Conservation (phyloP, 2,797 vertebrate species). For the Halcyon badia region DNA sequence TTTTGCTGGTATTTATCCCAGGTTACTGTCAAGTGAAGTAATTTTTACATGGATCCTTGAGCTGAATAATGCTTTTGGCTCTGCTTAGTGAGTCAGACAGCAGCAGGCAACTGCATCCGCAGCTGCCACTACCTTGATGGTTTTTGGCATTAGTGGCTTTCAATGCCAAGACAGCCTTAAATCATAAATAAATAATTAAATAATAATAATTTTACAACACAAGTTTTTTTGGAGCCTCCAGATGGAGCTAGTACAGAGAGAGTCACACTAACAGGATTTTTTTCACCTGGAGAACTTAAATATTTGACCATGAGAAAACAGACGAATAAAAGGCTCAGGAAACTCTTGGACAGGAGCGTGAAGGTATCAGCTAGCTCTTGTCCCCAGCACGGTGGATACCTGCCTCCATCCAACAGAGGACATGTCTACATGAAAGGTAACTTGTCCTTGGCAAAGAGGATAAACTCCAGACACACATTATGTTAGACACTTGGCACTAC, state of each 20-base stretch:
- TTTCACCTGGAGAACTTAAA: not conserved
- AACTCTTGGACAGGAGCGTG: not conserved
- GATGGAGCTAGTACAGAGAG: conserved; percentile 45
- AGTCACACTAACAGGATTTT: not conserved
- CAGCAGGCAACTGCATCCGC: not conserved
- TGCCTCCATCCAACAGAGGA: not conserved
- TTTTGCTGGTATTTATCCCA: not conserved
- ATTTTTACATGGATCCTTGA: not conserved
- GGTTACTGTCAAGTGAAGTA: not conserved
- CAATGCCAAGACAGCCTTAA: not conserved
- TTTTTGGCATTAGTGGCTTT: not conserved
- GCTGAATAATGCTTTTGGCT: not conserved
- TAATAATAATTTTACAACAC: not conserved
- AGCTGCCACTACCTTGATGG: not conserved
- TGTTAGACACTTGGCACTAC: not conserved
- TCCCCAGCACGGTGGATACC: not conserved
- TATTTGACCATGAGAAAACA: not conserved
- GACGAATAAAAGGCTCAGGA: not conserved
- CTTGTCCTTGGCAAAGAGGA: not conserved
- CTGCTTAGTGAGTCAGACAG: fast-evolving
- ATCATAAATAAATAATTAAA: not conserved
- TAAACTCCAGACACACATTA: not conserved
- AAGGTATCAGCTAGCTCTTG: fast-evolving
- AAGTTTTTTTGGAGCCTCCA: conserved; percentile 6
- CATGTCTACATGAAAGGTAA: fast-evolving